Evolutionary conservation across 2,797 vertebrate species (phyloP), one percentile per base, ranked within the genome.

Genomic region (Muraenolepis orangiensis): DNA sequence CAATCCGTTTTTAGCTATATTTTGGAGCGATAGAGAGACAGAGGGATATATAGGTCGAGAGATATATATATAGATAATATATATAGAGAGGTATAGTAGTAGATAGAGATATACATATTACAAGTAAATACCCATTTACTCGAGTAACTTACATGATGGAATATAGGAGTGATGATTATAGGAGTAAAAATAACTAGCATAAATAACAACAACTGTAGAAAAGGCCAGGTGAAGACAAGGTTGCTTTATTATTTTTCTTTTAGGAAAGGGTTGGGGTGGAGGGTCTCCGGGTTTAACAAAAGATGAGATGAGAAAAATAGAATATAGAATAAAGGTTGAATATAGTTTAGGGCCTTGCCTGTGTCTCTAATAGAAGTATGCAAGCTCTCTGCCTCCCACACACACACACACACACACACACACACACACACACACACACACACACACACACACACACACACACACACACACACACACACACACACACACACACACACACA

Each of bases 351-450:
- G 20, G 64, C 64, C 64, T 11, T 10, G 28, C 64, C 64, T 57
- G 76, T 74, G 74, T 75, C 79, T 74, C 74, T 75, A 74, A 57
- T 70, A 71, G 40, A 75, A 72, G 71, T 72, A 80, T 73, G 70
- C 69, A n/a, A 81, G 72, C 32, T 67, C 14, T 78, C 76, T 23
- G 71, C 80, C 80, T 83, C 72, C 76, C 75, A 72, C 64, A 36
- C 67, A 29, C 32, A 42, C 57, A 26, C 57, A 18, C 20, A 61
- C 11, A 26, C 57, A 61, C 20, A 61, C 23, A 11, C 32, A 34
- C 32, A 34, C 32, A 34, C 32, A 34, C 32, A 34, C 32, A 34
- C n/a, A n/a, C n/a, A n/a, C n/a, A 61, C 57, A 26, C 57, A 18
- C 20, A 61, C 11, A 26, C 57, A 61, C 20, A 61, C 23, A 11